Conservation (phyloP, 2,888 invertebrate species). For the Dolomedes plantarius region DNA sequence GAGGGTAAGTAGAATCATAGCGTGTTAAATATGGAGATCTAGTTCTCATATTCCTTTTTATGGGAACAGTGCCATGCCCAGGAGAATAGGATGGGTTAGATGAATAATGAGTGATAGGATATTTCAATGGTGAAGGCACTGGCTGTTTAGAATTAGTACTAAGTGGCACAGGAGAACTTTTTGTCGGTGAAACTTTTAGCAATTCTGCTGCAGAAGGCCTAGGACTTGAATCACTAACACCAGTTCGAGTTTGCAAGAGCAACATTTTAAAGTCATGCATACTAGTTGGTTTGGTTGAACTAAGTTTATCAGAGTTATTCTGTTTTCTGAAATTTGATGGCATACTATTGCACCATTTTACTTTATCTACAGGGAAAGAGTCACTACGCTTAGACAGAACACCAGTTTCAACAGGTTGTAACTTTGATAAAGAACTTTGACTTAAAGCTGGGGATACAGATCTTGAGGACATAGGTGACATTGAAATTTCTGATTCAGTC, state of each 20-base stretch:
- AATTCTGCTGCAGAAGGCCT: slow-evolving; percentile 74
- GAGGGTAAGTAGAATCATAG: slow-evolving; percentile 67
- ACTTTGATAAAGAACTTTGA: slow-evolving; percentile 34
- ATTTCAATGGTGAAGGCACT: slow-evolving; percentile 44
- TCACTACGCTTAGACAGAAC: slow-evolving; percentile 37
- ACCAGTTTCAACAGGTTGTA: slow-evolving; percentile 60
- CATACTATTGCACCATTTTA: slow-evolving; percentile 63
- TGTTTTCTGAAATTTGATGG: slow-evolving; percentile 57
- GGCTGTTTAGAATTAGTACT: slow-evolving; percentile 16
- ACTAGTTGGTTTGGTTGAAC: slow-evolving; percentile 82
- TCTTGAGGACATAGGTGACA: slow-evolving; percentile 72
- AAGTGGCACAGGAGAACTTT: slow-evolving; percentile 8
- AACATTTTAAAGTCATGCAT: slow-evolving; percentile 89
- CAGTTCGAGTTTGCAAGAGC: slow-evolving; percentile 73
- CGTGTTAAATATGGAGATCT: slow-evolving; percentile 58
- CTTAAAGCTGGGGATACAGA: slow-evolving; percentile 65
- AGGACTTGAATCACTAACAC: slow-evolving; percentile 62
- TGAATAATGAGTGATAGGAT: slow-evolving; percentile 80
- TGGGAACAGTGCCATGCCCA: slow-evolving; percentile 55
- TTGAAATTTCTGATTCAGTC: slow-evolving; percentile 73
- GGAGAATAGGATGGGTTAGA: slow-evolving; percentile 77
- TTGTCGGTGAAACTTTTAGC: slow-evolving; percentile 73
- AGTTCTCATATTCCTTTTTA: slow-evolving; percentile 80
- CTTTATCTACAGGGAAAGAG: slow-evolving; percentile 12
- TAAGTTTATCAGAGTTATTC: slow-evolving; percentile 74